Conservation (phyloP, 2,797 vertebrate genomes). For the Alcedo atthis region DNA sequence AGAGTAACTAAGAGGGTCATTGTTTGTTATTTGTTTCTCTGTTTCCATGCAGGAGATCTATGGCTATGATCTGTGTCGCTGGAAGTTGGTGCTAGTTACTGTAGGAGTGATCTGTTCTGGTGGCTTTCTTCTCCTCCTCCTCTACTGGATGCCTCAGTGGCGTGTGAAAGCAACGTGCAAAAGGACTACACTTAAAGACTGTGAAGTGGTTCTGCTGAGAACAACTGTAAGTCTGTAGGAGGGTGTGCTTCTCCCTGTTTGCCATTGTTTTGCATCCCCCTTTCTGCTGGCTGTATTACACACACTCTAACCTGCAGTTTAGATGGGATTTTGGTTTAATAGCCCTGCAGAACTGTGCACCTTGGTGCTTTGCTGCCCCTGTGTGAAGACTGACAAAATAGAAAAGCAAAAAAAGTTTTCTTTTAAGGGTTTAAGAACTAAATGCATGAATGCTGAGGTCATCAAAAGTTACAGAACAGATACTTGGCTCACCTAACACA, state of each 20-base stretch:
- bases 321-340: neutral
- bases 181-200: constrained; percentile 84
- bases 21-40: neutral
- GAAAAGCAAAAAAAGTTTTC: neutral
- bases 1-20: neutral
- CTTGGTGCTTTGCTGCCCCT: neutral
- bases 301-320: neutral
- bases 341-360: neutral
- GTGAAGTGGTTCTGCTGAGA: constrained; percentile 90
- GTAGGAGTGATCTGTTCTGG: constrained; percentile 90
- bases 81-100: constrained; percentile 89
- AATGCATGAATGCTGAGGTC: neutral
- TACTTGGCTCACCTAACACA: neutral
- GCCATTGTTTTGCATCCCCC: neutral
- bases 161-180: constrained; percentile 92
- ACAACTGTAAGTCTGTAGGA: constrained; percentile 85
- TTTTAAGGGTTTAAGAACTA: neutral
- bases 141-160: constrained; percentile 99
- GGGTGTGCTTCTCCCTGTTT: neutral
- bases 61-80: constrained; percentile 90
- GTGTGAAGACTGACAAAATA: neutral
- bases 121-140: constrained; percentile 94
- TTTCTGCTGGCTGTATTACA: neutral
- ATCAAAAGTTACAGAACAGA: neutral
- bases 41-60: constrained; percentile 85